phyloP scores from a whole-genome alignment of 2,888 invertebrate species.

The Epinotia ramella region DNA sequence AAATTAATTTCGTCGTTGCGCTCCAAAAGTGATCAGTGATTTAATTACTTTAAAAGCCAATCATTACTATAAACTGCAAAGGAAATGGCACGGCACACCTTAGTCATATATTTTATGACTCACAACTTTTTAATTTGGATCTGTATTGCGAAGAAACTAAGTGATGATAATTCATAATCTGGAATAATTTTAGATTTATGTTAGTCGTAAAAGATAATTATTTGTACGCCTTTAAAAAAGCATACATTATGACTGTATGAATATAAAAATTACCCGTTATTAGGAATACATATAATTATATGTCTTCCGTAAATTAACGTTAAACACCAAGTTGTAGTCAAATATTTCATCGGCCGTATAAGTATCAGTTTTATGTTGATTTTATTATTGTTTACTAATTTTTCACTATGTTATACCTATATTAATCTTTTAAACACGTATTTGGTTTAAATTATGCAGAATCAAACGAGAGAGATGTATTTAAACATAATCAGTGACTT shows the following conservation, averaged over 20 bases:
- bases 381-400: constrained; percentile 18
- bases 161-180: background rate
- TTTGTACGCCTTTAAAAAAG: background rate
- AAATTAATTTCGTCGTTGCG: constrained; percentile 26
- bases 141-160: background rate
- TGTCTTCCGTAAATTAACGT: no score
- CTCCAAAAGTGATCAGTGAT: constrained; percentile 21
- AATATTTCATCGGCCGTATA: no score
- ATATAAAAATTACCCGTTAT: background rate
- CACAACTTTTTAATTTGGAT: constrained; percentile 32
- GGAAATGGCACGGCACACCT: constrained; percentile 12
- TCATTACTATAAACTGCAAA: constrained; percentile 30
- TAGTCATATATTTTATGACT: constrained; percentile 25
- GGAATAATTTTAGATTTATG: background rate
- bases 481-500: constrained; percentile 50
- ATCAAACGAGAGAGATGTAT: constrained; percentile 42
- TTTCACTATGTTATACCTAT: constrained; percentile 13
- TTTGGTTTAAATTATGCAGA: constrained; percentile 41
- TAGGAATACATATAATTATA: no score
- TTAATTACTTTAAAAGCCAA: constrained; percentile 29
- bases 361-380: background rate
- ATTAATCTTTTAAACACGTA: constrained; percentile 32
- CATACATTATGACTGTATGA: background rate
- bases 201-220: no score
- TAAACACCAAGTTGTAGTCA: no score